phyloP scores from a whole-genome alignment of 2,888 invertebrate genomes.

The Megastigmus dorsalis region DNA sequence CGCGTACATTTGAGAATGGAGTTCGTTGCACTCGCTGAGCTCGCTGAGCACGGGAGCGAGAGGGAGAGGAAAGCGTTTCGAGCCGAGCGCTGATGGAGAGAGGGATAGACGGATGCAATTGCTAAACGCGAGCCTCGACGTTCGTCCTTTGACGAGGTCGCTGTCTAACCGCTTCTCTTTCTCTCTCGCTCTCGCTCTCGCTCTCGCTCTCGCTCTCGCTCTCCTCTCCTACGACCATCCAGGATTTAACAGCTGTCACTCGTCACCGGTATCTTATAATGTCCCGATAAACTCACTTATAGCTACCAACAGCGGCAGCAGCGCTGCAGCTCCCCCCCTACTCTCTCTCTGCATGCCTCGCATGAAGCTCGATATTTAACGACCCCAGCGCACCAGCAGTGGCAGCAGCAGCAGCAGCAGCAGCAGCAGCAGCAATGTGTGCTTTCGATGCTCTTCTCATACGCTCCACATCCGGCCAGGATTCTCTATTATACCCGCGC shows the following conservation, averaged over 20 bases:
- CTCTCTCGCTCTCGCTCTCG: background rate
- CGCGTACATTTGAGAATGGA: constrained; percentile 54
- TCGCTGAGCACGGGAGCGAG: background rate
- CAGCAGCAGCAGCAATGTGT: too few relatives aligned
- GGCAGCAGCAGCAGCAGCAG: too few relatives aligned
- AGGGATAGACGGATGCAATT: constrained; percentile 2
- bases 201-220: background rate
- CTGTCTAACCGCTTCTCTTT: background rate
- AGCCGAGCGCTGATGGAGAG: background rate
- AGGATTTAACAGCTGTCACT: constrained; percentile 50
- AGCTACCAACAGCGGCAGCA: background rate
- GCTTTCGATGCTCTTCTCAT: too few relatives aligned
- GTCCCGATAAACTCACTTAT: constrained; percentile 37
- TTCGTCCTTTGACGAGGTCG: constrained; percentile 49
- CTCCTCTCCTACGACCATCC: background rate
- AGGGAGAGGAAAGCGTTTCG: background rate
- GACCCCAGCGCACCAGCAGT: background rate
- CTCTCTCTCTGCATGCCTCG: background rate
- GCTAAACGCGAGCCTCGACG: constrained; percentile 27
- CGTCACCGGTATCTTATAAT: constrained; percentile 39
- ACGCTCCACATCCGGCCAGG: too few relatives aligned
- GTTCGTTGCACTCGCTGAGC: constrained; percentile 64
- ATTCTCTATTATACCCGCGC: background rate
- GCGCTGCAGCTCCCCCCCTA: too few relatives aligned
- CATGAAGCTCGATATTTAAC: constrained; percentile 8